Conservation (phyloP, 2,888 invertebrate genomes). For the Orgyia antiqua region DNA sequence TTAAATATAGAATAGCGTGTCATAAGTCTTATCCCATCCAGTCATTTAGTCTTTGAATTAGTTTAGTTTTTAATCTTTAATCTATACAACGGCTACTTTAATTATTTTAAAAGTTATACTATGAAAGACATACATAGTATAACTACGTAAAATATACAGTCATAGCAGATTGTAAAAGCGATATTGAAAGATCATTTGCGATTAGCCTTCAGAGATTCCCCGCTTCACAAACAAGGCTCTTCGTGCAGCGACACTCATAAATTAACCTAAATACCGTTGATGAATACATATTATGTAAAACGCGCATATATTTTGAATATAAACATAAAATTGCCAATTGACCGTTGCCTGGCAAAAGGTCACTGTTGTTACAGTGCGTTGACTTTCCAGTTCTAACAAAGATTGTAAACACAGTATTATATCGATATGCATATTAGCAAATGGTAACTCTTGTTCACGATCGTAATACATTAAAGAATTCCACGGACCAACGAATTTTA, state of each 20-base stretch:
- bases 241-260: slow-evolving; percentile 3
- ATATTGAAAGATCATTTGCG: too few relatives aligned
- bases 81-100: too few relatives aligned
- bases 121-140: too few relatives aligned
- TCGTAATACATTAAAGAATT: slow-evolving; percentile 9
- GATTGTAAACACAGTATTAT: slow-evolving; percentile 16
- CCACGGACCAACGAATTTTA: slow-evolving; percentile 1
- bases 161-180: too few relatives aligned
- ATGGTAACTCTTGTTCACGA: slow-evolving; percentile 8
- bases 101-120: too few relatives aligned
- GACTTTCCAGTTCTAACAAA: slow-evolving; percentile 23
- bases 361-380: slow-evolving; percentile 25
- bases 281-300: slow-evolving; percentile 22
- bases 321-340: slow-evolving; percentile 11
- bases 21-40: too few relatives aligned
- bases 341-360: slow-evolving; percentile 26
- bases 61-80: too few relatives aligned
- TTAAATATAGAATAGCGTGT: too few relatives aligned
- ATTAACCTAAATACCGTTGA: slow-evolving; percentile 17
- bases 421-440: slow-evolving; percentile 9
- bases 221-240: slow-evolving; percentile 4
- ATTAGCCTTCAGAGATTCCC: too few relatives aligned
- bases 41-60: too few relatives aligned
- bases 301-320: slow-evolving; percentile 5
- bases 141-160: too few relatives aligned